These are phyloP conservation scores for Desmodus rotundus DNA, from an alignment of 2,113 vertebrate species.

Conservation along the genomic window DNA sequence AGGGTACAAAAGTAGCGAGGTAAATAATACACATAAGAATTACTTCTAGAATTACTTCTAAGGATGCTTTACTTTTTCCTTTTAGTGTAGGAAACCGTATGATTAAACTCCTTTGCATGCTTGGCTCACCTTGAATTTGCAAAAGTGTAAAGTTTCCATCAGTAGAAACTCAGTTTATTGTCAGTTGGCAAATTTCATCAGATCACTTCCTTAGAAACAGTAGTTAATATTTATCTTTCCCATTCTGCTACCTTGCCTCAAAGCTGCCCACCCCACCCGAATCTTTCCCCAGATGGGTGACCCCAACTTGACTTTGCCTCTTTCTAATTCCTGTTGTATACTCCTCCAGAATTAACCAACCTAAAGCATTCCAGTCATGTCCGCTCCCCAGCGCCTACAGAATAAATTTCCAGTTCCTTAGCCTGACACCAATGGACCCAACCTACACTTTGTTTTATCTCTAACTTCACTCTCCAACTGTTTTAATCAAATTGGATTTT, in stretches of 20 bases:
- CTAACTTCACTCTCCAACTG: background rate
- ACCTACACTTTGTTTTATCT: constrained; percentile 1
- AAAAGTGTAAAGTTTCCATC: constrained; percentile 12
- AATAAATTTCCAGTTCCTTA: constrained; percentile 39
- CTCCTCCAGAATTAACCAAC: background rate
- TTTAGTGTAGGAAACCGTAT: background rate
- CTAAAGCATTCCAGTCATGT: background rate
- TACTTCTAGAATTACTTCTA: background rate
- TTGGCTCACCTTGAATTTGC: background rate
- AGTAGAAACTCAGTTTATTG: constrained; percentile 1
- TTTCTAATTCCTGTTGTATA: background rate
- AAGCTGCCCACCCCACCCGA: background rate
- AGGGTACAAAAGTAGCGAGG: background rate
- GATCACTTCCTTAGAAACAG: constrained; percentile 6
- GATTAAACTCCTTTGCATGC: background rate
- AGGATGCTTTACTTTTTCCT: background rate
- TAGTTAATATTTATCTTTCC: constrained; percentile 38
- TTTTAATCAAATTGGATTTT: constrained; percentile 20
- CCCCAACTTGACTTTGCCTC: background rate
- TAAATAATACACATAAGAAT: background rate
- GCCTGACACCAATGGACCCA: background rate
- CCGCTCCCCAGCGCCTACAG: background rate
- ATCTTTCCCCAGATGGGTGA: background rate
- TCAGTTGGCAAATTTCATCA: constrained; percentile 14
- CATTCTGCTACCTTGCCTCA: background rate